Base-by-base conservation (phyloP, 2,113 vertebrate species). In the Pogona vitticeps region DNA sequence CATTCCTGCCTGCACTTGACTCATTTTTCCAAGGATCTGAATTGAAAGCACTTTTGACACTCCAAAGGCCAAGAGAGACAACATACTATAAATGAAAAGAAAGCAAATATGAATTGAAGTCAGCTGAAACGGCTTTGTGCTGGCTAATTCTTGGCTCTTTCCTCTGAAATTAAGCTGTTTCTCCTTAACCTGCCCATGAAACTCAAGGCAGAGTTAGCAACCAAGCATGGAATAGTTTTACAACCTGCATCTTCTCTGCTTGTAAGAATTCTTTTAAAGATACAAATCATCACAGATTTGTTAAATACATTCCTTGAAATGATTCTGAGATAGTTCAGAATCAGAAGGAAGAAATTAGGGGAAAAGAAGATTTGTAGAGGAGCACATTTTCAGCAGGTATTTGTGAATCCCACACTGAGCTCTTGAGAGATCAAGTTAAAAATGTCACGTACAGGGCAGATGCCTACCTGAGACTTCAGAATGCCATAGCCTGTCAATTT, bases 1-100 rank as follows among this genome's bases (percentile, higher is more conserved):
- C 87, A 21, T 86, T 85, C 73, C 79, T 33, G 28, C 36, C 70
- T 36, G 65, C 2, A 59, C 71, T 82, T 82, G 38, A 76, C 70
- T 88, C 36, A 73, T 63, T 46, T 87, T 56, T 33, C 58, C 70
- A 67, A 75, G 20, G 81, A 87, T 1, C 1, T 75, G 58, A 88
- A 72, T 0, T 0, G 21, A 75, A 86, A 81, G 8, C 61, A 52
- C 73, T 81, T 81, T n/a, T 40, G n/a, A 67, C 58, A 81, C 36
- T 40, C 70, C 56, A 71, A 82, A 81, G 71, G 42, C 33, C 56
- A 76, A 86, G 59, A 81, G 38, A 75, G 61, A 20, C 58, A 81
- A 20, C n/a, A 52, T 56, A 65, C 52, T 81, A 65, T 4, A 6
- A 61, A 70, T 3, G 40, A 20, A 21, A 31, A 15, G 67, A 40